These are phyloP conservation scores for Caenorhabditis uteleia DNA, from an alignment of 2,888 invertebrate species.

Conservation along the genomic window DNA sequence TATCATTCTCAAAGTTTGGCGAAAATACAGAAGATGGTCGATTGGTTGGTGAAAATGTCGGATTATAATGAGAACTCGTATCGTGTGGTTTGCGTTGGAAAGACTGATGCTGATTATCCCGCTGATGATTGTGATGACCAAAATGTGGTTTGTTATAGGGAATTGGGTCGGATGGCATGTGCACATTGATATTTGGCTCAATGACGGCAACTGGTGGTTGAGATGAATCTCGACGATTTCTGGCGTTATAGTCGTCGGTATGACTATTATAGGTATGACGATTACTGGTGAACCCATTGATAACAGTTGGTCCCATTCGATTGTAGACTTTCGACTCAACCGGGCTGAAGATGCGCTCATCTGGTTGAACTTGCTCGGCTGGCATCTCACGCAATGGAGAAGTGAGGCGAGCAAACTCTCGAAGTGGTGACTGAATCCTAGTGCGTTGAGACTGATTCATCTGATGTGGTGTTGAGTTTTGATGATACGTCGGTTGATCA, in stretches of 20 bases:
- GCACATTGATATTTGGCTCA: conserved; percentile 38
- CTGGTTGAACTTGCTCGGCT: conserved; percentile 21
- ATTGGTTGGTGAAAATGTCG: conserved; percentile 6
- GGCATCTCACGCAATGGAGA: conserved; percentile 21
- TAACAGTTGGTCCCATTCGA: conserved; percentile 25
- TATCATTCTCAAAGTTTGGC: conserved; percentile 35
- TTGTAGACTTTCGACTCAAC: conserved; percentile 45
- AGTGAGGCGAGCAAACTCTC: conserved; percentile 22
- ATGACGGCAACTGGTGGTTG: conserved; percentile 41
- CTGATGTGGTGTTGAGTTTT: conserved; percentile 1
- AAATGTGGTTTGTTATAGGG: conserved; percentile 31
- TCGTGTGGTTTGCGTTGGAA: too few relatives aligned
- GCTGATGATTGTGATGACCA: conserved; percentile 8
- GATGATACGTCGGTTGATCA: background rate
- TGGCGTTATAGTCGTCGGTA: conserved; percentile 25
- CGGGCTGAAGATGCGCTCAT: conserved; percentile 38
- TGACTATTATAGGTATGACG: conserved; percentile 39
- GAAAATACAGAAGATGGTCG: conserved; percentile 11
- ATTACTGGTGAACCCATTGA: conserved; percentile 47
- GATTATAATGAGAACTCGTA: conserved; percentile 13
- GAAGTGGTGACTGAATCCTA: conserved; percentile 29
- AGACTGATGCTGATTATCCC: background rate
- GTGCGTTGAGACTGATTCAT: conserved; percentile 18
- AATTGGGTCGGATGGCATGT: conserved; percentile 30
- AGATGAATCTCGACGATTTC: conserved; percentile 32